Percentiles rank a stretch among this genome's conserved stretches.
Evolutionary conservation across 2,888 invertebrate genomes (phyloP).

Genomic region (Perithous albicinctus): DNA sequence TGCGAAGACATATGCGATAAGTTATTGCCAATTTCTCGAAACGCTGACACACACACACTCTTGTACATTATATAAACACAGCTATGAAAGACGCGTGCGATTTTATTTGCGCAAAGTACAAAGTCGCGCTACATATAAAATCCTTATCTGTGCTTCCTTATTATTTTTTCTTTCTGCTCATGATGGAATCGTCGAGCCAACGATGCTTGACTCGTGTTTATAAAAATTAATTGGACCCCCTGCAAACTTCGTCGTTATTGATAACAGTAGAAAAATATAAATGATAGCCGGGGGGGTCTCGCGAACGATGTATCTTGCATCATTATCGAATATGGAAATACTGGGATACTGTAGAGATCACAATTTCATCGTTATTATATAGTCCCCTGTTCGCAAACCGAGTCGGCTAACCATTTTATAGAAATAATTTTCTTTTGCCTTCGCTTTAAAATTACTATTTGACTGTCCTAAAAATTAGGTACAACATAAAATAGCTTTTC

Average conservation of each 20-base stretch:
- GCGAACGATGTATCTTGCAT: neutral
- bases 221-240: constrained; percentile 29
- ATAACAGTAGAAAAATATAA: constrained; percentile 22
- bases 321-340: neutral
- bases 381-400: no score
- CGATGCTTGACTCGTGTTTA: neutral
- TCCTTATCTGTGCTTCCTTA: constrained; percentile 38
- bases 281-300: constrained; percentile 3
- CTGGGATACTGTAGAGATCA: neutral
- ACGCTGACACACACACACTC: neutral
- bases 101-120: constrained; percentile 37
- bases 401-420: no score
- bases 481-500: no score
- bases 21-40: constrained; percentile 2
- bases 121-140: constrained; percentile 23
- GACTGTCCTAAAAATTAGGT: no score
- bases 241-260: constrained; percentile 9
- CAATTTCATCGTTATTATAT: neutral
- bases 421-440: no score
- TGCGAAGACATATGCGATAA: neutral
- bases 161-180: constrained; percentile 13
- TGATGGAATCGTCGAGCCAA: constrained; percentile 3
- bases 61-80: neutral
- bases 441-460: no score
- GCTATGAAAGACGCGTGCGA: neutral